These are phyloP conservation scores for Hedychridium roseum DNA, from an alignment of 2,888 invertebrate species.

Conservation along the genomic window DNA sequence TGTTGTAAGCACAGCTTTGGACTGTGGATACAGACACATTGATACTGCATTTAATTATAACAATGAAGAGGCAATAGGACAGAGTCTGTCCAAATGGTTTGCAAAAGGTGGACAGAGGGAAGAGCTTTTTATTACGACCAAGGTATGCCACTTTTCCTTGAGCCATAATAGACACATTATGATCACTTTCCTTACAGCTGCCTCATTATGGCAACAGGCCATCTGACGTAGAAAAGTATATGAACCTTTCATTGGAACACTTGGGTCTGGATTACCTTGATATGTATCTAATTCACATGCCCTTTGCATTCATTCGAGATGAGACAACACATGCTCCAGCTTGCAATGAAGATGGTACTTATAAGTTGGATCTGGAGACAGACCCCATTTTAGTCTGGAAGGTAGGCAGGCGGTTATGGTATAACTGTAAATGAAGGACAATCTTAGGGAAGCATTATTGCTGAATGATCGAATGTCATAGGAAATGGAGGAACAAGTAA, in stretches of 20 bases:
- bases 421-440: not conserved
- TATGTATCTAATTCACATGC: slow-evolving; percentile 81
- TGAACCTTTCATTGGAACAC: slow-evolving; percentile 71
- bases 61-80: slow-evolving; percentile 80
- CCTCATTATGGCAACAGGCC: slow-evolving; percentile 76
- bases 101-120: slow-evolving; percentile 71
- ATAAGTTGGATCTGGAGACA: slow-evolving; percentile 70
- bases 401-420: slow-evolving; percentile 59
- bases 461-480: slow-evolving; percentile 49
- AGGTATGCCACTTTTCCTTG: slow-evolving; percentile 65
- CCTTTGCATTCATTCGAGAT: slow-evolving; percentile 73
- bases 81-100: slow-evolving; percentile 73
- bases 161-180: not conserved
- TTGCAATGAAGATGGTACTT: slow-evolving; percentile 68
- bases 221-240: slow-evolving; percentile 72
- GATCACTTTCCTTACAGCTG: slow-evolving; percentile 65
- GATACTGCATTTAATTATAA: slow-evolving; percentile 84
- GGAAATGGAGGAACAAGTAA: slow-evolving; percentile 77
- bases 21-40: slow-evolving; percentile 78
- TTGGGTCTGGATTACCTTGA: slow-evolving; percentile 78
- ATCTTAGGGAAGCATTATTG: slow-evolving; percentile 1
- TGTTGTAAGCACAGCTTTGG: slow-evolving; percentile 72
- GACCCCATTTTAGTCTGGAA: slow-evolving; percentile 78
- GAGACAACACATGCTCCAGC: slow-evolving; percentile 67
- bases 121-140: slow-evolving; percentile 83